These are phyloP conservation scores for Zelleria hepariella DNA, from an alignment of 2,888 invertebrate genomes.

Conservation along the genomic window DNA sequence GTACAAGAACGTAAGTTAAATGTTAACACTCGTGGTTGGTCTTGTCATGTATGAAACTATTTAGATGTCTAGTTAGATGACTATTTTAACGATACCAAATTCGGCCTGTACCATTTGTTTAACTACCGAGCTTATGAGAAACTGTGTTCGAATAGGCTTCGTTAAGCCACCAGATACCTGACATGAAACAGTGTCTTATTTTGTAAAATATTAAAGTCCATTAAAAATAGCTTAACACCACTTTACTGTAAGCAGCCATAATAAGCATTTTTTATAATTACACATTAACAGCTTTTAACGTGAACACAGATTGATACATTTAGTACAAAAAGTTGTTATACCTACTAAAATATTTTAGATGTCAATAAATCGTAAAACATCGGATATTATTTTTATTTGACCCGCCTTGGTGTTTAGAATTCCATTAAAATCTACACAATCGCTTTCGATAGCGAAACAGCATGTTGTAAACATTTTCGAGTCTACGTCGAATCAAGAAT, in stretches of 20 bases:
- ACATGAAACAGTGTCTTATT: slow-evolving; percentile 38
- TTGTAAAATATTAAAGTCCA: slow-evolving; percentile 32
- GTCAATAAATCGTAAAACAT: slow-evolving; percentile 62
- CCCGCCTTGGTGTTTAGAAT: background rate
- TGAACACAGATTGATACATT: slow-evolving; percentile 63
- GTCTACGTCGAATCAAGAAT: slow-evolving; percentile 1
- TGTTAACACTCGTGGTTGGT: slow-evolving; percentile 5
- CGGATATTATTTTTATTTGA: slow-evolving; percentile 24
- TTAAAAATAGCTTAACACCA: slow-evolving; percentile 48
- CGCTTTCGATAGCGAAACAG: background rate
- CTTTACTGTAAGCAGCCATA: slow-evolving; percentile 34
- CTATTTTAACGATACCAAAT: background rate
- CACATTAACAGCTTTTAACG: slow-evolving; percentile 60
- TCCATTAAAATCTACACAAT: background rate
- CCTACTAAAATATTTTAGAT: slow-evolving; percentile 54
- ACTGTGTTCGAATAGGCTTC: background rate
- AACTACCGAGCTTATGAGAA: background rate
- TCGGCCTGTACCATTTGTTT: background rate
- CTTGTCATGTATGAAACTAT: slow-evolving; percentile 3
- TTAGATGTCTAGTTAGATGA: background rate
- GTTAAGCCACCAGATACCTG: slow-evolving; percentile 15
- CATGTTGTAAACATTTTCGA: background rate
- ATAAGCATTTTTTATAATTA: slow-evolving; percentile 48
- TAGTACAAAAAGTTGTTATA: slow-evolving; percentile 69
- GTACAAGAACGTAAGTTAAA: background rate